Conservation (phyloP, 2,888 invertebrate genomes). For the Chaitophorus viminalis region DNA sequence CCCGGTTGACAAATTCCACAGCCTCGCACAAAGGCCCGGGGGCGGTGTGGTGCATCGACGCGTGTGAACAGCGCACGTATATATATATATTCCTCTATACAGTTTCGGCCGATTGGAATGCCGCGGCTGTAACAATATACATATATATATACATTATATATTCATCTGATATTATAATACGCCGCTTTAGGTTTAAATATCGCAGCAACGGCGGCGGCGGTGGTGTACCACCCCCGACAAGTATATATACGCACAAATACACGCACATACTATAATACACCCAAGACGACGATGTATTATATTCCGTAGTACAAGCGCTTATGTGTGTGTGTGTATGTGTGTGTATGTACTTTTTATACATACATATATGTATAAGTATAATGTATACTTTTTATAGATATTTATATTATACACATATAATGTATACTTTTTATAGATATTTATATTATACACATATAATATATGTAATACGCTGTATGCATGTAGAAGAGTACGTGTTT, state of each 20-base stretch:
- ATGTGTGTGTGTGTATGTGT: not conserved
- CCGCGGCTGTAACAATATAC: conserved; percentile 24
- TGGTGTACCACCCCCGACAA: conserved; percentile 22
- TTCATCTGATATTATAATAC: not conserved
- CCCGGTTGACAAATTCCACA: conserved; percentile 35
- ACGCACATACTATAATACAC: not conserved
- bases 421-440: no score
- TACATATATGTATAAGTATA: no score
- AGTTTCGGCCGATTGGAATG: conserved; percentile 46
- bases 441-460: no score
- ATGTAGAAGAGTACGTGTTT: not conserved
- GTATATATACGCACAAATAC: not conserved
- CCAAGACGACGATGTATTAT: not conserved
- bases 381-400: no score
- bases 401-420: no score
- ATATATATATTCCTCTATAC: no score
- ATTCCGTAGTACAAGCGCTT: not conserved
- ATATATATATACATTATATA: no score
- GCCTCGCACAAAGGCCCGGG: conserved; percentile 22
- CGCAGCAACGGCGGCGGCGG: no score
- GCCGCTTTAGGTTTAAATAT: conserved; percentile 6
- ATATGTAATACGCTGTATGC: not conserved
- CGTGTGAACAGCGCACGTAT: conserved; percentile 11
- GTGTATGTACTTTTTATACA: no score
- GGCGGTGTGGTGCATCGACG: not conserved